Base-by-base conservation (phyloP, 92 coral and sea anemone species). In the Palythoa caribaeorum region DNA sequence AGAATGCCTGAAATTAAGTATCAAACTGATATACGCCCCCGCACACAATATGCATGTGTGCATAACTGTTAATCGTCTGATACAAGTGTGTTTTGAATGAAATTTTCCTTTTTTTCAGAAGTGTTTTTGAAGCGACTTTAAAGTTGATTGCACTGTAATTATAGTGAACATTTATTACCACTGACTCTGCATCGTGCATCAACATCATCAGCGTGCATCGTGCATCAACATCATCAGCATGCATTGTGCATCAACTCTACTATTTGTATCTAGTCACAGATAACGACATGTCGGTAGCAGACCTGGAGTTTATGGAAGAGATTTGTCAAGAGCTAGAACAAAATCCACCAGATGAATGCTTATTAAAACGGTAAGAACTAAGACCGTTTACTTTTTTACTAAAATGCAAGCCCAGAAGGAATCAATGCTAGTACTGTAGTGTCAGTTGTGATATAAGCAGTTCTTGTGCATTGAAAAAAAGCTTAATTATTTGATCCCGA, bases 261-360 rank as follows among this genome's bases (percentile, higher is more conserved):
- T 2, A 16, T 62, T 17, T 40, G 11, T 65, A 51, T 9, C n/a
- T 36, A 35, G 38, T 47, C 16, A 66, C 75, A 81, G 86, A 13
- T 44, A 47, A 37, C 12, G 47, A 62, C 55, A 48, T 52, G 44
- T 83, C 92, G 14, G 70, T 48, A 40, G 98, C 93, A 13, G 95
- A 95, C 73, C 88, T 95, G 60, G 96, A 90, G 77, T 94, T 95
- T 48, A 91, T 94, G 90, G 94, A 96, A 77, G 92, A 95, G 80
- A 88, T 96, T n/a, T 95, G 97, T 81, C 90, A 93, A 59, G 99
- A 96, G 84, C 84, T 95, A 11, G 98, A 90, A 5, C 88, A 93
- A 17, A 75, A 71, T 9, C 1, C 84, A 8, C 47, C 87, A 19
- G 92, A 89, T 47, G 92, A 87, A 17, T 80, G 84, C 80, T 53